phyloP scores from a whole-genome alignment of 2,888 invertebrate genomes.

The Epinotia brunnichana region DNA sequence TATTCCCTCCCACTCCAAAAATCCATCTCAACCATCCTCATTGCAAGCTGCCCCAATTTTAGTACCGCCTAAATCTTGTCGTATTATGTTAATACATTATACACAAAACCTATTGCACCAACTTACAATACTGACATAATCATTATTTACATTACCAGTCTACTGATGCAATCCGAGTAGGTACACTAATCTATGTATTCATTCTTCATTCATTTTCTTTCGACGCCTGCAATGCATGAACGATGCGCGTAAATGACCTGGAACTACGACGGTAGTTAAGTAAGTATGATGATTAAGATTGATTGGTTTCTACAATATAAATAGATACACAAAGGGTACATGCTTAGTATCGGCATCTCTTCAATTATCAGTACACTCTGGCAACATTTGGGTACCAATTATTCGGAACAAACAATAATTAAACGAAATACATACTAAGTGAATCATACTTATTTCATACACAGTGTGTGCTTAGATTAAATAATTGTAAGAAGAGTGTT shows the following conservation, averaged over 20 bases:
- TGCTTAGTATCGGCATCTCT: not conserved
- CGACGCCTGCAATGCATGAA: constrained; percentile 24
- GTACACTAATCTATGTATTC: constrained; percentile 13
- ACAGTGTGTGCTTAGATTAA: no score
- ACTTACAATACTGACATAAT: constrained; percentile 22
- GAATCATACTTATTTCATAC: no score
- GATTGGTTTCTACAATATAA: not conserved
- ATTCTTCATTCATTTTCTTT: constrained; percentile 30
- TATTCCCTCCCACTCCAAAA: no score
- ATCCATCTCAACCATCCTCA: not conserved
- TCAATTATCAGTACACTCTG: not conserved
- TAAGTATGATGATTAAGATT: not conserved
- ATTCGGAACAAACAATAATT: no score
- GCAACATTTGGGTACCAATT: not conserved
- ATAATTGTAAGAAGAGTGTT: no score
- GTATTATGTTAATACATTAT: not conserved
- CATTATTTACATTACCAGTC: constrained; percentile 34
- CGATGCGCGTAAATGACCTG: constrained; percentile 19
- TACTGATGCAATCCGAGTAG: constrained; percentile 25
- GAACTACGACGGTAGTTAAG: not conserved
- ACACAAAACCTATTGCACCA: constrained; percentile 7
- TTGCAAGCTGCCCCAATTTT: not conserved
- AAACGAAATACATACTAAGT: no score
- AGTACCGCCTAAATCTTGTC: constrained; percentile 4
- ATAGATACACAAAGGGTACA: not conserved